Percentiles rank a stretch among this genome's conserved stretches.
These are phyloP conservation scores for Pardosa pseudoannulata DNA, from an alignment of 2,888 invertebrate species.

Conservation along the genomic window DNA sequence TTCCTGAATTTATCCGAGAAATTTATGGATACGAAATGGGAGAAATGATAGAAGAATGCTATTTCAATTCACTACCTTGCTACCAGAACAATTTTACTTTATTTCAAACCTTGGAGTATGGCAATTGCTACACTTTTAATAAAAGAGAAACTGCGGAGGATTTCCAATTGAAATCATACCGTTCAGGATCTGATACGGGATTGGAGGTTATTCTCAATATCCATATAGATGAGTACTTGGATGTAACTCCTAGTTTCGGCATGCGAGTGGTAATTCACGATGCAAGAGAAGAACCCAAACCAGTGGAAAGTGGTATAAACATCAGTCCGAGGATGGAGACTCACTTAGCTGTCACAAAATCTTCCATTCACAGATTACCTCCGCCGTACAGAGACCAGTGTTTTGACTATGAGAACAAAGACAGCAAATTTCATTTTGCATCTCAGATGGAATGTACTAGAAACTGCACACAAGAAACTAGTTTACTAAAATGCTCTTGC, in stretches of 20 bases:
- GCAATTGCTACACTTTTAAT: slow-evolving; percentile 52
- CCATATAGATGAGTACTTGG: slow-evolving; percentile 56
- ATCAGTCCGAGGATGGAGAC: slow-evolving; percentile 51
- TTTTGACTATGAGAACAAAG: neutral
- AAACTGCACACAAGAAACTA: slow-evolving; percentile 9
- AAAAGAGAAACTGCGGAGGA: neutral
- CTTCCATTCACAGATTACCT: slow-evolving; percentile 20
- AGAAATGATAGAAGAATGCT: slow-evolving; percentile 20
- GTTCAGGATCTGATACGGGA: slow-evolving; percentile 1
- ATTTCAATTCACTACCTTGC: slow-evolving; percentile 21
- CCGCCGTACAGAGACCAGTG: slow-evolving; percentile 36
- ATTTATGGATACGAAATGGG: slow-evolving; percentile 23
- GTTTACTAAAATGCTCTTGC: slow-evolving; percentile 14
- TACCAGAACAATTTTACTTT: slow-evolving; percentile 10
- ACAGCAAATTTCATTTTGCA: neutral
- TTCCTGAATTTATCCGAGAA: neutral
- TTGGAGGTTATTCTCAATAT: slow-evolving; percentile 71
- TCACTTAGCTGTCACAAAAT: slow-evolving; percentile 14
- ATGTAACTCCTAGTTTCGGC: slow-evolving; percentile 66
- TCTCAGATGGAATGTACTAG: slow-evolving; percentile 15
- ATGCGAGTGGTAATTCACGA: slow-evolving; percentile 71
- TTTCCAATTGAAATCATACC: neutral
- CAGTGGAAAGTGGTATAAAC: slow-evolving; percentile 27
- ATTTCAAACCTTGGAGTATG: slow-evolving; percentile 33
- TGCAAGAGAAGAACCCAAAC: slow-evolving; percentile 59